Base-by-base conservation (phyloP, 2,113 vertebrate species). In the Chascanopsetta lugubris region DNA sequence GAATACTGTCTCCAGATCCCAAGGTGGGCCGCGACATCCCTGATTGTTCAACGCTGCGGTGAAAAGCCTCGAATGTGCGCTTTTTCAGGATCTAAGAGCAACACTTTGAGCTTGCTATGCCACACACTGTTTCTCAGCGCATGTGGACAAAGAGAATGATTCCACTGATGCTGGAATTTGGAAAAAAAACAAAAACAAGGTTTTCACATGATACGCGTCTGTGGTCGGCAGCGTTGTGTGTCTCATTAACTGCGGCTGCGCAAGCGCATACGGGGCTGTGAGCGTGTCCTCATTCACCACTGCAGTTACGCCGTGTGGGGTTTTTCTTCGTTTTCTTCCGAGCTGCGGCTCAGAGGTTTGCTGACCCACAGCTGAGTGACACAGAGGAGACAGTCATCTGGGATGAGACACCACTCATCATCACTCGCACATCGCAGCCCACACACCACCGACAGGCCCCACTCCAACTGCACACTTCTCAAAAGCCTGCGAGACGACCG, bases 321-420 rank as follows among this genome's bases (percentile, higher is more conserved):
- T 68, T 70, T 79, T 76, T 66, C 20, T 53, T 56, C 20, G 57
- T 47, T 68, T 72, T 42, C 21, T 17, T 55, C 51, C 0, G 55
- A 54, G 57, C 60, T 18, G 48, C 61, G 24, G 72, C 49, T 75
- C 75, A 9, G 50, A 58, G 48, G 64, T 66, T 55, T 17, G 34
- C 66, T 73, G 77, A 81, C 82, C 86, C 62, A 45, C 72, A 29
- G 77, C 75, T 40, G 69, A 82, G 68, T 79, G 78, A 84, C 80
- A 77, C 73, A 55, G 61, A 83, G 64, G 58, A 80, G 68, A 74
- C 66, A 49, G 73, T 86, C 79, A 82, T 84, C 79, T 43, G 73
- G 29, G 73, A 73, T 53, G 72, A 83, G 76, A 71, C 81, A 51
- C 60, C 74, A 22, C 72, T 81, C 77, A 69, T 81, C 77, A 69